phyloP scores from a whole-genome alignment of 1,140 invertebrate species.

The Pachyrhynchus sulphureomaculatus region DNA sequence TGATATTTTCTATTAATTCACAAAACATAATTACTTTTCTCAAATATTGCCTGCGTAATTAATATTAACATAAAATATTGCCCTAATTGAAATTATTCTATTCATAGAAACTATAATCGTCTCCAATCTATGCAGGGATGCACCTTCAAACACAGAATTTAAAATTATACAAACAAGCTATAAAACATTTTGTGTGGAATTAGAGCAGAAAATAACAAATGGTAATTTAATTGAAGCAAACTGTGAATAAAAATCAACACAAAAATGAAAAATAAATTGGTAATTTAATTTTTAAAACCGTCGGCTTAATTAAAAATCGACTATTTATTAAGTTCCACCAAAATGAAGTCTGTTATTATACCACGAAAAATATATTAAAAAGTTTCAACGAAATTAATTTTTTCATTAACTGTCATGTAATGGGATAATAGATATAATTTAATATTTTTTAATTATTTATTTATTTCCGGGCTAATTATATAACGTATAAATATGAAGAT shows the following conservation, averaged over 20 bases:
- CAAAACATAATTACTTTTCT: no score
- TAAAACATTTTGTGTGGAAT: no score
- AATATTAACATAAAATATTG: no score
- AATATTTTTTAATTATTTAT: background rate
- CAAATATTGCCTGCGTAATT: no score
- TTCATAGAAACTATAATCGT: no score
- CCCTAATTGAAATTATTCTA: no score
- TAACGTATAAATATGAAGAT: no score
- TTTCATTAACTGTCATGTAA: conserved; percentile 10
- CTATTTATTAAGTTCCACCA: conserved; percentile 14
- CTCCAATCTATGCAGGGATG: no score
- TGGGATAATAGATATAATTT: conserved; percentile 9
- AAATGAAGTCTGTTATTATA: conserved; percentile 9
- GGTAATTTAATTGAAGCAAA: conserved; percentile 6
- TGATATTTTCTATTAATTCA: no score
- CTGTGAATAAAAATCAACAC: conserved; percentile 12
- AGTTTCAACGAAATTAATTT: conserved; percentile 8
- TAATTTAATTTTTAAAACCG: conserved; percentile 17
- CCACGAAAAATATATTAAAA: conserved; percentile 6
- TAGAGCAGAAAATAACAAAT: background rate
- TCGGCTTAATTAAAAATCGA: conserved; percentile 19
- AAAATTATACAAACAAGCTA: no score
- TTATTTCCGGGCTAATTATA: no score
- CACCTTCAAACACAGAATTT: no score
- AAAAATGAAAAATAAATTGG: conserved; percentile 9